Evolutionary conservation across 2,888 invertebrate genomes (phyloP), one percentile per base, ranked within the genome.

Genomic region (Sipunculus nudus): DNA sequence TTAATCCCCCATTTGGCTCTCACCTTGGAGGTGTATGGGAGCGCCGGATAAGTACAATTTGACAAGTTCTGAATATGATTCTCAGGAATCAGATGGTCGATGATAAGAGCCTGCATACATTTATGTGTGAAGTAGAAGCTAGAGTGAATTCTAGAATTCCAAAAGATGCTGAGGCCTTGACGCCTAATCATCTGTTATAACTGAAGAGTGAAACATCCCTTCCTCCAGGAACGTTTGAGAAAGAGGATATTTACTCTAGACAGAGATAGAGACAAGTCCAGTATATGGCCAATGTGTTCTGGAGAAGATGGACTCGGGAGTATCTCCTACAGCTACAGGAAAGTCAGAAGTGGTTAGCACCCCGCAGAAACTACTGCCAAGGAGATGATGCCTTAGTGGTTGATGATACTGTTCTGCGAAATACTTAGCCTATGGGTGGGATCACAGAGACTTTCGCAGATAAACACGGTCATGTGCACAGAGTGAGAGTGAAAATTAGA

Each of bases 1-100:
- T 54, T 29, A 46, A 46, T 19, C 43, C 28, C n/a, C 46, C 43
- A 26, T 13, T 19, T 19, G 54, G 29, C 13, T 54, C 54, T n/a
- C 54, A 54, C 23, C 21, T 47, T 23, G 54, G 54, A 5, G 54
- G 46, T 5, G 25, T 54, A 6, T 54, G 46, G 46, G 54, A 54
- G 28, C n/a, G 54, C 5, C 25, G 3, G 25, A 53, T 53, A 13
- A 5, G 53, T 4, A 23, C 41, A 3, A 25, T 53, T 23, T 25
- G 53, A 16, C 38, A 13, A 35, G 10, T 13, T 16, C 16, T 35
- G 10, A 13, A 10, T 10, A 16, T 43, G 16, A 13, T 35, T n/a
- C 19, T 21, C 13, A 43, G 21, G 16, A 43, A 19, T 21, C 10
- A 43, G 8, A 16, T n/a, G n/a, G n/a, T n/a, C n/a, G n/a, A n/a